phyloP scores from a whole-genome alignment of 2,113 vertebrate species.

The Dasypus novemcinctus region DNA sequence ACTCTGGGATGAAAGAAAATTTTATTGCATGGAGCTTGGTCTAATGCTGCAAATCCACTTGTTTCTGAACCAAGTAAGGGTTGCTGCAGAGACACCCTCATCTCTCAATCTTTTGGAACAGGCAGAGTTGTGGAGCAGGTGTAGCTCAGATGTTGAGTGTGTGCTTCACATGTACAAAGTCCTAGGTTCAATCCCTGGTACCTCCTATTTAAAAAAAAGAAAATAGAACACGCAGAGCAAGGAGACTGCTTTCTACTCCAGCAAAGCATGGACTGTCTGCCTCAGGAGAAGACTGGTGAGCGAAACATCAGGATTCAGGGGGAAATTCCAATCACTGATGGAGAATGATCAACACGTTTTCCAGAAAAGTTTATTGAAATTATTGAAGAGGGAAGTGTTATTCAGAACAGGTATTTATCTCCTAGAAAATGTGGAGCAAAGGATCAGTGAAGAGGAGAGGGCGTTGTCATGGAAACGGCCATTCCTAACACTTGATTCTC shows the following conservation, averaged over 20 bases:
- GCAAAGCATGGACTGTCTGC: neutral
- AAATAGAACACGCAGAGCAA: neutral
- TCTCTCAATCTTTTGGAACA: neutral
- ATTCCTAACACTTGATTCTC: constrained; percentile 19
- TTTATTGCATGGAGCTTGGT: neutral
- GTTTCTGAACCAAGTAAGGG: neutral
- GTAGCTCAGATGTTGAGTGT: too few relatives aligned
- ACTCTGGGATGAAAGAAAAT: neutral
- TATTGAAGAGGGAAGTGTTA: neutral
- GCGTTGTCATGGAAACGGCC: constrained; percentile 9
- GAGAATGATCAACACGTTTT: neutral
- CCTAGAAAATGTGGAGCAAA: neutral
- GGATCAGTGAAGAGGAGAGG: neutral
- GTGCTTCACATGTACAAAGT: too few relatives aligned
- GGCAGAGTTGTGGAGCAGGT: too few relatives aligned
- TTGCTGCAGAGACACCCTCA: neutral
- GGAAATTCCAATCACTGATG: neutral
- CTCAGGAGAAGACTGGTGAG: neutral
- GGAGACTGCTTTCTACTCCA: neutral
- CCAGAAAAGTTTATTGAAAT: constrained; percentile 26
- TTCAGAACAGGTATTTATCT: neutral
- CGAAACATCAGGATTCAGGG: neutral
- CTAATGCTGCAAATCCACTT: neutral
- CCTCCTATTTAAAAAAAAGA: too few relatives aligned
- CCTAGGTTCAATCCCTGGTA: too few relatives aligned